Conservation (phyloP, 2,113 vertebrate genomes). For the Nycticryphes semicollaris region DNA sequence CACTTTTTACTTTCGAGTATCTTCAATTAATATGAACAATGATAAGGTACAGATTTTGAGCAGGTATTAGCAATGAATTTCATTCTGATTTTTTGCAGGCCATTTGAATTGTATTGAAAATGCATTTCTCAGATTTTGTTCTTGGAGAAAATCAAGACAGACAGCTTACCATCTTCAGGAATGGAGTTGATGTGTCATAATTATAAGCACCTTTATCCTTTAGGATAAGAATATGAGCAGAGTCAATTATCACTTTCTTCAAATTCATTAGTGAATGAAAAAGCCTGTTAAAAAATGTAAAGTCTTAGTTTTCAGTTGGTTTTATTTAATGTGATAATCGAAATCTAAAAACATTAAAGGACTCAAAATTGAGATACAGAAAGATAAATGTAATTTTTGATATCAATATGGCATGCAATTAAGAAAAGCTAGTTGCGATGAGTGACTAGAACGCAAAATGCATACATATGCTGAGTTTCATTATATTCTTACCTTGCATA, state of each 20-base stretch:
- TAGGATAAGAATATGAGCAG: constrained; percentile 86
- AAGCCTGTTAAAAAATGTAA: constrained; percentile 75
- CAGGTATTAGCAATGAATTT: not conserved
- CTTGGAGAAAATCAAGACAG: not conserved
- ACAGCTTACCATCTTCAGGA: constrained; percentile 85
- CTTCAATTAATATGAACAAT: not conserved
- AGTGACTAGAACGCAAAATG: not conserved
- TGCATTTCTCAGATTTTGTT: not conserved
- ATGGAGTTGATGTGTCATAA: constrained; percentile 74
- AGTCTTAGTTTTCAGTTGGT: not conserved
- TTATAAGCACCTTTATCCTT: constrained; percentile 81
- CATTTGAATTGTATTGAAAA: not conserved
- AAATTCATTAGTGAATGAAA: constrained; percentile 85
- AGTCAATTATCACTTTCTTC: constrained; percentile 84
- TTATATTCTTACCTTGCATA: not conserved
- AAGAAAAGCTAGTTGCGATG: not conserved
- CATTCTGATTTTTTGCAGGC: not conserved
- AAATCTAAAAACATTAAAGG: not conserved
- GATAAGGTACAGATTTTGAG: not conserved
- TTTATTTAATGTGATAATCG: not conserved
- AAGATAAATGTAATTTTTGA: not conserved
- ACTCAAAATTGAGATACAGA: not conserved
- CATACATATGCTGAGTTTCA: not conserved
- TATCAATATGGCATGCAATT: not conserved
- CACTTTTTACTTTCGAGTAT: not conserved